Percentiles rank a stretch among this genome's conserved stretches.
phyloP scores from a whole-genome alignment of 2,797 vertebrate species.

The Chrosomus eos region DNA sequence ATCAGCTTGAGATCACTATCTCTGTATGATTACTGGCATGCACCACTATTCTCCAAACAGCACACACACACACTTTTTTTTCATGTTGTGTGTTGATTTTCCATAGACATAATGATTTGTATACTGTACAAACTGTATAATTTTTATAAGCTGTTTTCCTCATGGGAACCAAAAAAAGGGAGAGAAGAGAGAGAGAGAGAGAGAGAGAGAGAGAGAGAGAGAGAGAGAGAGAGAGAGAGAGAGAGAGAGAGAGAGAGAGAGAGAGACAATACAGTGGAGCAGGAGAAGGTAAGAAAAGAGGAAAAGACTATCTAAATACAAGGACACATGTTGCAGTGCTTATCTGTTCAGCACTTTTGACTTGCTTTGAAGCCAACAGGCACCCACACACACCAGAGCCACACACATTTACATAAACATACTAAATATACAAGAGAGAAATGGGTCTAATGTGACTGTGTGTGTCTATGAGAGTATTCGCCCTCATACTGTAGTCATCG shows the following conservation, averaged over 20 bases:
- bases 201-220: background rate
- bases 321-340: conserved; percentile 62
- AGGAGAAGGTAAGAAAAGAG: conserved; percentile 24
- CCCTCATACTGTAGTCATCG: background rate
- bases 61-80: background rate
- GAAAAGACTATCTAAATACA: conserved; percentile 60
- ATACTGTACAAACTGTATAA: too few relatives aligned
- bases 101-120: too few relatives aligned
- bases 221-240: background rate
- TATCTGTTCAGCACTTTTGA: conserved; percentile 65
- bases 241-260: background rate
- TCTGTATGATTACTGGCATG: conserved; percentile 60
- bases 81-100: background rate
- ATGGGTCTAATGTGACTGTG: background rate
- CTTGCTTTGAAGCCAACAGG: conserved; percentile 52
- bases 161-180: background rate
- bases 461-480: background rate
- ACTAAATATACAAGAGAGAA: background rate
- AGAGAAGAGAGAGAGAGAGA: background rate
- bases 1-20: conserved; percentile 50
- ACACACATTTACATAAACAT: conserved; percentile 23
- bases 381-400: conserved; percentile 13
- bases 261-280: background rate
- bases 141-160: too few relatives aligned
- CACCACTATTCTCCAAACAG: conserved; percentile 20